Evolutionary conservation across 2,797 vertebrate species (phyloP).

Genomic region (Heteromormyrus szaboi): DNA sequence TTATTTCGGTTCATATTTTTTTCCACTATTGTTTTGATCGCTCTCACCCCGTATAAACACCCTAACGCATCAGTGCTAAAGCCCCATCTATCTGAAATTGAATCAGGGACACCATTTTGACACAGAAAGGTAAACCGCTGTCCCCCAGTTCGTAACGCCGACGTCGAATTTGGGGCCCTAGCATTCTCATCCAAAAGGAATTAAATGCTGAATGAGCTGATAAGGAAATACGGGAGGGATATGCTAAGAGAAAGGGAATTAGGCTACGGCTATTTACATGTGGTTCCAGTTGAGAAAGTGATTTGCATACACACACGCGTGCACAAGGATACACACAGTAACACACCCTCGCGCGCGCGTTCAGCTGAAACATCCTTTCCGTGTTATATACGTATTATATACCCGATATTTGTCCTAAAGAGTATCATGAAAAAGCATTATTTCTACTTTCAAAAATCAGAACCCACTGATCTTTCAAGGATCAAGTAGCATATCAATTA

Average conservation of each 20-base stretch:
- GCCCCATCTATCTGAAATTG: constrained; percentile 94
- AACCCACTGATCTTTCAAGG: not conserved
- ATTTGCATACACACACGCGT: constrained; percentile 69
- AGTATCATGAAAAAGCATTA: not conserved
- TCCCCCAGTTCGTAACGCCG: constrained; percentile 82
- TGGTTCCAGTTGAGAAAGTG: constrained; percentile 81
- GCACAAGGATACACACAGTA: constrained; percentile 66
- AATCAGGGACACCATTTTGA: constrained; percentile 96
- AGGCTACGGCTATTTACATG: constrained; percentile 77
- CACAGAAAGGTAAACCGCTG: constrained; percentile 78
- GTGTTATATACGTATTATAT: constrained; percentile 19
- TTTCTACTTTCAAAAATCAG: not conserved
- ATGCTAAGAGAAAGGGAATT: constrained; percentile 77
- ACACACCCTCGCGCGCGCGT: constrained; percentile 65
- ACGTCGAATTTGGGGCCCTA: constrained; percentile 84
- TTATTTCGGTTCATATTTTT: constrained; percentile 59
- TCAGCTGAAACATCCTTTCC: constrained; percentile 61
- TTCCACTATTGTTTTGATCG: constrained; percentile 56
- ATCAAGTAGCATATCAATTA: not conserved
- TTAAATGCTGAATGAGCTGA: constrained; percentile 94
- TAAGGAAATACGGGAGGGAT: constrained; percentile 75
- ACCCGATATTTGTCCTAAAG: not conserved
- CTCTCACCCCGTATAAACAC: constrained; percentile 43
- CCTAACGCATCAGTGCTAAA: constrained; percentile 77
- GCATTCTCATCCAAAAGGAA: constrained; percentile 90